Base-by-base conservation (phyloP, 2,888 invertebrate genomes). In the Sepiola atlantica region DNA sequence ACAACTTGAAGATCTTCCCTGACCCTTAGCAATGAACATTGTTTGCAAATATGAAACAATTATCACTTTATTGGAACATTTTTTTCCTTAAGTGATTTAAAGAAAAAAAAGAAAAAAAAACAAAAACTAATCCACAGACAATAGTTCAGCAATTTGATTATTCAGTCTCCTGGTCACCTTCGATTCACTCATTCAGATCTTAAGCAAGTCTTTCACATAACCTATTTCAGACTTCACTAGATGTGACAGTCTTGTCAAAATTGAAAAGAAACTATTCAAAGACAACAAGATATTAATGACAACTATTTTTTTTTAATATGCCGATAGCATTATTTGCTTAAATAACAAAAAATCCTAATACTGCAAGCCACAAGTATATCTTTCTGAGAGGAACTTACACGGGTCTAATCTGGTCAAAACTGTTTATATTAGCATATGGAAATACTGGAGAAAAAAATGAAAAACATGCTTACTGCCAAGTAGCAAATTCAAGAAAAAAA, bases 141-240 rank as follows among this genome's bases (percentile, higher is more conserved):
- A 14, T 77, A 77, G n/a, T 77, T 77, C 77, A 77, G 32, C 18
- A 77, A 77, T 77, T 77, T 32, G n/a, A 77, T 77, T 77, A 18
- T 77, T 16, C 77, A 77, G 77, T 77, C 77, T n/a, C n/a, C 77
- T 77, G 77, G 77, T n/a, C n/a, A n/a, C 77, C 77, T 77, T 77
- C 77, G n/a, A 32, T 77, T n/a, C 77, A 77, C n/a, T 77, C 77
- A 77, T 77, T 77, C 14, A 18, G 77, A 77, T 77, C 77, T 77
- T 77, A 77, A 77, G 77, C 77, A 77, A 77, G 77, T 77, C 77
- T 77, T 77, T 77, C 77, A 77, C n/a, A 77, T 77, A 77, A 77
- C 16, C n/a, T 77, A 77, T 32, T 77, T 14, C 77, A 32, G 77
- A 32, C 77, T 77, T 77, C 77, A 77, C 77, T n/a, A n/a, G 4